Evolutionary conservation across 2,888 invertebrate genomes (phyloP), one percentile per base, ranked within the genome.

Genomic region (Holacanthella duospinosa): DNA sequence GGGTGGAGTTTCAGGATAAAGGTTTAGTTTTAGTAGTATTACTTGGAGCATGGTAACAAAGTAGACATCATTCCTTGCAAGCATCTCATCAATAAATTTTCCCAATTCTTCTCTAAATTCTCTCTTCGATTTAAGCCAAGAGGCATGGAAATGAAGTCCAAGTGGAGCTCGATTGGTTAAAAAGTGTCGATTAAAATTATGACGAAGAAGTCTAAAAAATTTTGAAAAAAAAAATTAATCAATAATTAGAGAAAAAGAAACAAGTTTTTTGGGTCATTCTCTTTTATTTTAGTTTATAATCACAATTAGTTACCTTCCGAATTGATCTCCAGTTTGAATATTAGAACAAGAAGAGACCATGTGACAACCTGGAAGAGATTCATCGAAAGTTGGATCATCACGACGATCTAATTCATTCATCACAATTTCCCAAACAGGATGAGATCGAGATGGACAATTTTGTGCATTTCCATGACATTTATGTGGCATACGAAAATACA

Each of bases 401-500:
- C 93, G 85, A 77, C 93, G 85, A 79, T 93, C 93, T 73, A 93
- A 79, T 77, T 93, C 93, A 77, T 93, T 93, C 90, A 93, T 91
- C 60, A 93, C 93, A 86, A 93, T 93, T 80, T 93, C 93, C 93
- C 93, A 93, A 53, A 93, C 90, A 28, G 93, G 92, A 75, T 93
- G 93, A 74, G 89, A 89, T 60, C 77, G 72, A 28, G 77, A 76
- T 26, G 93, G 93, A 75, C 93, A 93, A 77, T 93, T 93, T 76
- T 91, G 91, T 21, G 91, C 91, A 77, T 93, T 93, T 68, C 92
- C 92, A 77, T 91, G 91, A 77, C 93, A 93, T 77, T 89, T 85
- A 78, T 93, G 93, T 0, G 93, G 92, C 89, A 94, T 92, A 74
- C 90, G 86, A 85, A 93, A 94, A 82, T 95, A 94, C 86, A 96